A percentile compares a stretch with the other conserved stretches of the same genome.
Evolutionary conservation across 2,888 invertebrate species (phyloP).

Genomic region (Gymnocheta viridis): DNA sequence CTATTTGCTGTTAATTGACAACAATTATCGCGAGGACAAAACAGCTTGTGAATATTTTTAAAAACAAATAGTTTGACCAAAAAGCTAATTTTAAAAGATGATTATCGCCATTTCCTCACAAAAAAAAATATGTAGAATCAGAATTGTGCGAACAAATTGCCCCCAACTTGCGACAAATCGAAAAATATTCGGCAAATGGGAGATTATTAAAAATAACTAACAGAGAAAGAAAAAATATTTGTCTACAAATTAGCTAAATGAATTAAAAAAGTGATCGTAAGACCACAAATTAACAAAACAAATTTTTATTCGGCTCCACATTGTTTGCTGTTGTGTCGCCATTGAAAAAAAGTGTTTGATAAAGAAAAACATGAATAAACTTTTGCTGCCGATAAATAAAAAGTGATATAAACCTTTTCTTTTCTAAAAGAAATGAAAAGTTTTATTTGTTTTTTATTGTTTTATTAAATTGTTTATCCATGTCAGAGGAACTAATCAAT

Average conservation of each 20-base stretch:
- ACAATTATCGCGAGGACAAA: neutral
- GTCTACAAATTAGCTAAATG: neutral
- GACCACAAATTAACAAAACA: neutral
- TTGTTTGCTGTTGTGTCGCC: neutral
- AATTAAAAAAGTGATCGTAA: neutral
- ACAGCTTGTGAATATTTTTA: too few relatives aligned
- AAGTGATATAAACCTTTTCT: neutral
- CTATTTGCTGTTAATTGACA: neutral
- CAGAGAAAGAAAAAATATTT: too few relatives aligned
- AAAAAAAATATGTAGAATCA: too few relatives aligned
- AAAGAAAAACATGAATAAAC: neutral
- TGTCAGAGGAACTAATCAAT: neutral
- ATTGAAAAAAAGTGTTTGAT: neutral
- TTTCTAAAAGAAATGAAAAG: neutral
- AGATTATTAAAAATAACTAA: too few relatives aligned
- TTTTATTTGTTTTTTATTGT: neutral
- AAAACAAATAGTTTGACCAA: too few relatives aligned
- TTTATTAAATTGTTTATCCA: neutral
- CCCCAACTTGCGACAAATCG: too few relatives aligned
- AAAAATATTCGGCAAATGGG: too few relatives aligned
- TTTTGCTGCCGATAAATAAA: slow-evolving; percentile 12
- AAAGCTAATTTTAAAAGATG: too few relatives aligned
- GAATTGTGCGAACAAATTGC: too few relatives aligned
- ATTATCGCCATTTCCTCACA: too few relatives aligned
- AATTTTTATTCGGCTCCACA: neutral